Evolutionary conservation across 1,140 invertebrate genomes (phyloP).

Genomic region (Calliphora vicina): DNA sequence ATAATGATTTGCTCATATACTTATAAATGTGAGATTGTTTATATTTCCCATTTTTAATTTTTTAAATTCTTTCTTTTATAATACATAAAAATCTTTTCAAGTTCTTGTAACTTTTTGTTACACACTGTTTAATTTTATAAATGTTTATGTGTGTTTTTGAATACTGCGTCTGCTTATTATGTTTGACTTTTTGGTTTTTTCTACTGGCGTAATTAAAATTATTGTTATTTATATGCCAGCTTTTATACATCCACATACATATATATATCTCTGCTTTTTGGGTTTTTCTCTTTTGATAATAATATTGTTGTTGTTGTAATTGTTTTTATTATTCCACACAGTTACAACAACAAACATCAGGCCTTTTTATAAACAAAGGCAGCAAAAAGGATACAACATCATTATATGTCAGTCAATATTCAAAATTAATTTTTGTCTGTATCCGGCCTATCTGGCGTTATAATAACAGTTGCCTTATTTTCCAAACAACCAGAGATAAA

Average conservation of each 20-base stretch:
- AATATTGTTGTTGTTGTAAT: neutral
- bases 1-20: no score
- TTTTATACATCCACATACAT: neutral
- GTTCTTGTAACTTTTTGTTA: neutral
- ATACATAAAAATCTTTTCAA: no score
- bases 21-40: no score
- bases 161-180: neutral
- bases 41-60: no score
- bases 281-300: no score
- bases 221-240: slow-evolving; percentile 22
- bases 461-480: neutral
- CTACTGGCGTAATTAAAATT: slow-evolving; percentile 23
- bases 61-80: no score
- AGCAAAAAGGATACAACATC: neutral
- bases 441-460: neutral
- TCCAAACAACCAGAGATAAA: neutral
- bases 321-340: no score
- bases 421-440: slow-evolving; percentile 27
- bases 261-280: neutral
- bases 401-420: slow-evolving; percentile 11
- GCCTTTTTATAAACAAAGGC: neutral
- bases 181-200: neutral
- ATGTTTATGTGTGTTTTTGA: neutral
- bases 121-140: neutral
- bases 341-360: neutral